Evolutionary conservation across 2,888 invertebrate genomes (phyloP).

Genomic region (Trissoscelio sp.): DNA sequence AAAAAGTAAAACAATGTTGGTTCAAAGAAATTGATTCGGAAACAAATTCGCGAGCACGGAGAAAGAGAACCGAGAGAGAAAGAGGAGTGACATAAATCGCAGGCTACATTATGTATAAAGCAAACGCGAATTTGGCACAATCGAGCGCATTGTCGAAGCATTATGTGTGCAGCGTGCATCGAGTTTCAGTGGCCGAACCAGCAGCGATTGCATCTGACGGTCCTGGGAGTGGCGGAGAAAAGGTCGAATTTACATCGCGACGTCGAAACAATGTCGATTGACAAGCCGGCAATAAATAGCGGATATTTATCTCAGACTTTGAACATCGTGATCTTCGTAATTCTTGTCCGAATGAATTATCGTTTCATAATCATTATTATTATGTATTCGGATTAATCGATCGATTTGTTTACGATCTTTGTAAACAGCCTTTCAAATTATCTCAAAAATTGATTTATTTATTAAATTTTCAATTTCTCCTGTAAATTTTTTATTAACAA

Average conservation of each 20-base stretch:
- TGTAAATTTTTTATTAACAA: too few relatives aligned
- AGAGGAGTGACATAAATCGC: constrained; percentile 21
- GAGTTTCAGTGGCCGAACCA: constrained; percentile 54
- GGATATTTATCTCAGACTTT: constrained; percentile 41
- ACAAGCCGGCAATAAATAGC: constrained; percentile 48
- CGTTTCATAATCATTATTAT: constrained; percentile 29
- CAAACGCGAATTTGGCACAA: constrained; percentile 54
- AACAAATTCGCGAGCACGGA: constrained; percentile 13
- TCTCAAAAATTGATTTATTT: too few relatives aligned
- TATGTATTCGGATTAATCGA: too few relatives aligned
- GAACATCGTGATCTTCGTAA: constrained; percentile 24
- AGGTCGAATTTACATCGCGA: constrained; percentile 56
- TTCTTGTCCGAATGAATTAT: constrained; percentile 37
- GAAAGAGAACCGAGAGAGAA: not conserved
- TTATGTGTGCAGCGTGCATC: constrained; percentile 42
- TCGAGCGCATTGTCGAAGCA: constrained; percentile 50
- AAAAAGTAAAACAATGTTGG: constrained; percentile 30
- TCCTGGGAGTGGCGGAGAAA: constrained; percentile 46
- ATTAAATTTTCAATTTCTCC: too few relatives aligned
- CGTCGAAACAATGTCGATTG: constrained; percentile 59
- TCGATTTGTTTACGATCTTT: too few relatives aligned
- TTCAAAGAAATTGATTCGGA: constrained; percentile 25
- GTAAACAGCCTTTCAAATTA: too few relatives aligned
- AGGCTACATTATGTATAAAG: constrained; percentile 37
- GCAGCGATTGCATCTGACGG: constrained; percentile 55